These are phyloP conservation scores for Camelus dromedarius DNA, from an alignment of 2,113 vertebrate species.

Conservation along the genomic window DNA sequence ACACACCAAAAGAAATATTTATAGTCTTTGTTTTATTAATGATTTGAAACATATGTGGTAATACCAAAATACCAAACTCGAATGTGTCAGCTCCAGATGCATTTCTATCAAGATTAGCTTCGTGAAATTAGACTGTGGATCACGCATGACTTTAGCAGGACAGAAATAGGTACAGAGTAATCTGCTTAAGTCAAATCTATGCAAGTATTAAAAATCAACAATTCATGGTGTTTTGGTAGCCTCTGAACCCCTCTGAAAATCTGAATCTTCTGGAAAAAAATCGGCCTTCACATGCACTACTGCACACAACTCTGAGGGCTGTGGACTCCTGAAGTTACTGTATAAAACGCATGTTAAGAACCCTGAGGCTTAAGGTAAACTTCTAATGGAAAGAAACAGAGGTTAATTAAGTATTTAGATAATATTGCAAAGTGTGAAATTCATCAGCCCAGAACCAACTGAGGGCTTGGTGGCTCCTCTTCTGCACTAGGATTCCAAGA, in stretches of 20 bases:
- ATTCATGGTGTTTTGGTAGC: neutral
- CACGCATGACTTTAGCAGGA: neutral
- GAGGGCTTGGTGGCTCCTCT: neutral
- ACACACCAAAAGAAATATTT: conserved; percentile 35
- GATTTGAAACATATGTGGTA: conserved; percentile 9
- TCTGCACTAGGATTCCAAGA: neutral
- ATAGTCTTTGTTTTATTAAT: conserved; percentile 30
- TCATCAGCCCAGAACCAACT: neutral
- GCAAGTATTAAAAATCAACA: neutral
- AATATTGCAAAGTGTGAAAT: neutral
- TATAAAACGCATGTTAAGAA: neutral
- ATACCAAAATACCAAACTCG: neutral
- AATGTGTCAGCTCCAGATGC: neutral
- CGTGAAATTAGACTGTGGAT: neutral
- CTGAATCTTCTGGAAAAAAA: neutral
- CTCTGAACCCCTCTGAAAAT: neutral
- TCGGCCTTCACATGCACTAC: neutral
- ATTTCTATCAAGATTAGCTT: neutral
- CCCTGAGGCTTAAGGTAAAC: neutral
- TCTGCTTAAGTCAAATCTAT: neutral
- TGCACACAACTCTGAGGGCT: neutral
- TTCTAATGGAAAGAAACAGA: neutral
- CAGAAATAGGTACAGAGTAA: neutral
- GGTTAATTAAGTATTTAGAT: neutral
- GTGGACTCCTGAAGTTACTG: neutral